Evolutionary conservation across 2,888 invertebrate species (phyloP).

Genomic region (Empis livida): DNA sequence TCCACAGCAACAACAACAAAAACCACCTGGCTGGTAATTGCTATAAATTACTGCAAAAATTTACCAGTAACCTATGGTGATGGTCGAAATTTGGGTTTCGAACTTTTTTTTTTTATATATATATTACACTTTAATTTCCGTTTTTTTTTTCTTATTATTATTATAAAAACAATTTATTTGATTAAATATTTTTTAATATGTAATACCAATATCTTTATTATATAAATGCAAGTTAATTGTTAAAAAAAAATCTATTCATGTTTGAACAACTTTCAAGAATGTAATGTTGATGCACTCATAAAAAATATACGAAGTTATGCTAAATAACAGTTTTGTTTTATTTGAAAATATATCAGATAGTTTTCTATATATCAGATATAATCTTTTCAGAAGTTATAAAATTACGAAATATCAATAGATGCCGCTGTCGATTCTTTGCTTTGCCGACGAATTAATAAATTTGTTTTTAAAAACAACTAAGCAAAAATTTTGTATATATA

Average conservation of each 20-base stretch:
- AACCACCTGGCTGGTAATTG: conserved; percentile 35
- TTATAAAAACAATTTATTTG: not conserved
- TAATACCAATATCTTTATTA: not conserved
- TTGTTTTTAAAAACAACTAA: too few relatives aligned
- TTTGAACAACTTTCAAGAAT: too few relatives aligned
- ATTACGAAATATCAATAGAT: too few relatives aligned
- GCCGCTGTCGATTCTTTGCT: too few relatives aligned
- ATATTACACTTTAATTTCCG: not conserved
- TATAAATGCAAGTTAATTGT: not conserved
- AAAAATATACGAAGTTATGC: too few relatives aligned
- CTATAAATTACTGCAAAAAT: not conserved
- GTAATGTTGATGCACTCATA: too few relatives aligned
- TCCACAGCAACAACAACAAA: conserved; percentile 30
- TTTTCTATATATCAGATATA: too few relatives aligned
- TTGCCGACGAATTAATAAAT: too few relatives aligned
- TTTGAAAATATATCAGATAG: too few relatives aligned
- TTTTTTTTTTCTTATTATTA: not conserved
- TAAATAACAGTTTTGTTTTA: too few relatives aligned
- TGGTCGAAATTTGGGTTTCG: not conserved
- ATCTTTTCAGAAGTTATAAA: too few relatives aligned
- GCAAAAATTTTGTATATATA: too few relatives aligned
- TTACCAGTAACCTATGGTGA: not conserved
- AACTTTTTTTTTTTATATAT: not conserved
- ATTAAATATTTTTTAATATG: not conserved
- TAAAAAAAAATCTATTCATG: not conserved